Base-by-base conservation (phyloP, 2,113 vertebrate species). In the Trogon surrucura region DNA sequence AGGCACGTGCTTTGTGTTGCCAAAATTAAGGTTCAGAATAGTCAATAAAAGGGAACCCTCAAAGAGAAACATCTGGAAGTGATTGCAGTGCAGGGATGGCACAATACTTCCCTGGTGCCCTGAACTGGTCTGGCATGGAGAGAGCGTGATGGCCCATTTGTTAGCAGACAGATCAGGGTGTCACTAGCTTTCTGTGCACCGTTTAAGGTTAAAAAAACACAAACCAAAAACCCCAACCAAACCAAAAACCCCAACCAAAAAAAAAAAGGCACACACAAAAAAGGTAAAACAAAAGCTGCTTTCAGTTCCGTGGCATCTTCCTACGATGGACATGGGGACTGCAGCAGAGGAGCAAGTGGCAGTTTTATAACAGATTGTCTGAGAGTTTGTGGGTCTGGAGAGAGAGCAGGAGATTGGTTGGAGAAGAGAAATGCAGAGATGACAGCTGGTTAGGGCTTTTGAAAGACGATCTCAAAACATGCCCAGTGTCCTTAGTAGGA, bases 11-110 rank as follows among this genome's bases (percentile, higher is more conserved):
- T 61, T 72, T 30, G 8, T 53, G 36, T 21, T 62, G 13, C 7
- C 2, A 3, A 69, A 67, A 34, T 23, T 16, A 23, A 57, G 29
- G 48, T 14, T 69, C 48, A 47, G 34, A 14, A 13, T 61, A 16
- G 41, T 13, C 7, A 41, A 34, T 54, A 56, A 30, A 27, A 58
- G 13, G 30, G 61, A 12, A 50, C 1, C 1, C 10, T 14, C 16
- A 3, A 45, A 50, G 32, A n/a, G 11, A 47, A 45, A 10, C 6
- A 19, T 50, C 45, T 23, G 20, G 6, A 34, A 16, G 15, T 7
- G 71, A 2, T 18, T 36, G 56, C 34, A 0, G 0, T 0, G 3
- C 3, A 7, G 50, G 25, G 36, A 32, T 2, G 30, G 12, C 19
- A 32, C 5, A 7, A 3, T 15, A 44, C 17, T 18, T 16, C 41